Base-by-base conservation (phyloP, 2,888 invertebrate species). In the Sphinx pinastri region DNA sequence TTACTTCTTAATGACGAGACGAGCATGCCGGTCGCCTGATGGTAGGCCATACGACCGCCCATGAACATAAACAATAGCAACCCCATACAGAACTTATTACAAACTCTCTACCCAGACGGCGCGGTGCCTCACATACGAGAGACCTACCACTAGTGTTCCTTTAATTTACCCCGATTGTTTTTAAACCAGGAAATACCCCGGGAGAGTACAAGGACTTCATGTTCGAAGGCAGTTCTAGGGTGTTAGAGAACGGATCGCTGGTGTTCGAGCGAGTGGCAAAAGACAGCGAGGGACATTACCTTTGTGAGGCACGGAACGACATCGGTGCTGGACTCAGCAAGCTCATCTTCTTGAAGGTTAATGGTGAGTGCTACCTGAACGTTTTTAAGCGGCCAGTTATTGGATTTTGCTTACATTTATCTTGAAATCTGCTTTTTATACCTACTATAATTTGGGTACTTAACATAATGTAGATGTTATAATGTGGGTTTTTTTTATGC, bases 261-360 rank as follows among this genome's bases (percentile, higher is more conserved):
- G 95, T 96, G 75, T 98, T 98, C 88, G 96, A 96, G 80, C 96
- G 96, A 84, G 96, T 98, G 68, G 96, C 96, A 79, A 98, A 98
- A 90, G 97, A 97, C 82, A 97, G 97, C 85, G 98, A 98, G 90
- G 98, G 98, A 0, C 97, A 97, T 88, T 98, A 98, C 88, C 95
- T 98, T 69, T 99, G 99, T 89, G 98, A 98, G 85, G 98, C 98
- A n/a, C 96, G 97, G 81, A 99, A 99, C 86, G 97, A 97, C 77
- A 98, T 99, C 75, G 98, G 98, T 0, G 96, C 97, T 16, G 98
- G 98, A 13, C 96, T 98, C 71, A 98, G 98, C 94, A 98, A 98
- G 93, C 97, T 98, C 70, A 97, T 98, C 79, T 97, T 97, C 87
- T 93, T 98, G 70, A 98, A 97, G 94, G 98, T 98, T 69, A 98